These are phyloP conservation scores for Drosophila orosa DNA, from an alignment of 1,140 invertebrate genomes.

Conservation along the genomic window DNA sequence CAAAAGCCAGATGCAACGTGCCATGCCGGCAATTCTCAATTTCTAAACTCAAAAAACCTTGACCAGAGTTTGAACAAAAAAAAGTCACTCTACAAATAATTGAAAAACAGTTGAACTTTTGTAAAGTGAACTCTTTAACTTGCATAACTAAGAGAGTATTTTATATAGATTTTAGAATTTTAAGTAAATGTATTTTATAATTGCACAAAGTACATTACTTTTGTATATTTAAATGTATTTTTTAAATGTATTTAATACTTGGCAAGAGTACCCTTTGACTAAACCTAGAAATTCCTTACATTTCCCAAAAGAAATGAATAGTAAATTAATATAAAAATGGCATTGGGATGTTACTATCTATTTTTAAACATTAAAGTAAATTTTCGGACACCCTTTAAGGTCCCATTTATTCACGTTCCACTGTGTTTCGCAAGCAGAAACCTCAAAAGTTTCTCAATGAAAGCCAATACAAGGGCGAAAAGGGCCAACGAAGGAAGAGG, in stretches of 20 bases:
- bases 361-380: not conserved
- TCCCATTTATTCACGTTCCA: not conserved
- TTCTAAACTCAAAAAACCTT: constrained; percentile 44
- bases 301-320: too few relatives aligned
- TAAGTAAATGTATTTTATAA: too few relatives aligned
- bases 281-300: not conserved
- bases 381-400: too few relatives aligned
- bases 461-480: not conserved
- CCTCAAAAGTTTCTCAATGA: constrained; percentile 22
- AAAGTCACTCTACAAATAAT: constrained; percentile 46
- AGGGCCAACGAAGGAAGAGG: not conserved
- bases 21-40: constrained; percentile 48
- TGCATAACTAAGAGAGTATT: not conserved
- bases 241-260: not conserved
- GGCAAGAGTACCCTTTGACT: not conserved
- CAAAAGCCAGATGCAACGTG: constrained; percentile 55
- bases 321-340: not conserved
- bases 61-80: constrained; percentile 18
- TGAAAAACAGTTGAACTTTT: constrained; percentile 26
- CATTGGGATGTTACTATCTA: too few relatives aligned
- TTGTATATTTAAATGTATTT: not conserved
- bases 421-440: constrained; percentile 40
- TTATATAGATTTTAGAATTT: not conserved
- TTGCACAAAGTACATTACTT: too few relatives aligned
- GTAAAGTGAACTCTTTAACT: not conserved